Evolutionary conservation across 2,888 invertebrate genomes (phyloP).

Genomic region (Sarcophaga caerulescens): DNA sequence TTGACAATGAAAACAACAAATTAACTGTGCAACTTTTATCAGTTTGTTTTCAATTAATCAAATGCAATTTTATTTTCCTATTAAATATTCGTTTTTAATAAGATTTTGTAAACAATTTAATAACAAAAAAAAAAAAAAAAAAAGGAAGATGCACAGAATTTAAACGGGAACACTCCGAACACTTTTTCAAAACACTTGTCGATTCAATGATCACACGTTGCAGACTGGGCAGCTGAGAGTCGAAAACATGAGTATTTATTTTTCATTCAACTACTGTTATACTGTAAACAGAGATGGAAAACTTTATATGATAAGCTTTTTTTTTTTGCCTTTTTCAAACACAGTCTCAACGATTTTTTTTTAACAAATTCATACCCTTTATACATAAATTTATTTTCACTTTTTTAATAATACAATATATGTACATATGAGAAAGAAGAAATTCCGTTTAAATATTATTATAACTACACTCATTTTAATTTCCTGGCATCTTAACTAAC

Average conservation of each 20-base stretch:
- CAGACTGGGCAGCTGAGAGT: slow-evolving; percentile 40
- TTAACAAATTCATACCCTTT: too few relatives aligned
- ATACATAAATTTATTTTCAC: too few relatives aligned
- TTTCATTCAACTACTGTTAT: not conserved
- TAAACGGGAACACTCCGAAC: not conserved
- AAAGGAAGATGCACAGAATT: not conserved
- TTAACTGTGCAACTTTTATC: slow-evolving; percentile 18
- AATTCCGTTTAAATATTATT: too few relatives aligned
- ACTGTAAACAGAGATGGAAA: not conserved
- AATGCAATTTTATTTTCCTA: not conserved
- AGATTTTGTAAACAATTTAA: slow-evolving; percentile 9
- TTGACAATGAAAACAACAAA: not conserved
- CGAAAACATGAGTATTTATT: slow-evolving; percentile 38
- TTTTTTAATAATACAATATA: too few relatives aligned
- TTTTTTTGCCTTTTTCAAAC: too few relatives aligned
- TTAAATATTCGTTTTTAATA: not conserved
- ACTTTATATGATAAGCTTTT: too few relatives aligned
- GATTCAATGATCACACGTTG: slow-evolving; percentile 33
- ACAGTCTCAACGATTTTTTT: too few relatives aligned
- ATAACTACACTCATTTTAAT: too few relatives aligned
- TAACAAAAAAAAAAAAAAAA: not conserved
- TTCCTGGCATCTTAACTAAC: too few relatives aligned
- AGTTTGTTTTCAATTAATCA: slow-evolving; percentile 20
- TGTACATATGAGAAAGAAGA: too few relatives aligned
- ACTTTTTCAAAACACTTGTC: slow-evolving; percentile 9